Conservation (phyloP, 1,140 invertebrate species). For the Lepidurus couesii region DNA sequence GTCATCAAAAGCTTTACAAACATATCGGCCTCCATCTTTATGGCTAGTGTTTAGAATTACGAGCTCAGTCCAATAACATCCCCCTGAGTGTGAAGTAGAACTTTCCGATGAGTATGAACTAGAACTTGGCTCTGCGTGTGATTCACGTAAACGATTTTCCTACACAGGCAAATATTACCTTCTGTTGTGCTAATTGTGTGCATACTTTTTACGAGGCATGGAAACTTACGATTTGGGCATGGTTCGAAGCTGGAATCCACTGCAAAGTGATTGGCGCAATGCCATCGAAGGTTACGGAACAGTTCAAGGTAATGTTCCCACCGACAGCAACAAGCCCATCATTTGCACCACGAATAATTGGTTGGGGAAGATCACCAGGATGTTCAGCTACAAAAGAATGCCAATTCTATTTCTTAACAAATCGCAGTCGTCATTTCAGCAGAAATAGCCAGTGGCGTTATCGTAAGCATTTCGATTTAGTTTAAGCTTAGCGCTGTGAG, state of each 20-base stretch:
- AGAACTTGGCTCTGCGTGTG: not conserved
- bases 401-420: too few relatives aligned
- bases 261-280: not conserved
- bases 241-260: not conserved
- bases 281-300: too few relatives aligned
- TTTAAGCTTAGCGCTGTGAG: too few relatives aligned
- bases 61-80: not conserved
- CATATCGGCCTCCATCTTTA: slow-evolving; percentile 29
- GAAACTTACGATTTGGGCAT: not conserved
- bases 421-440: too few relatives aligned
- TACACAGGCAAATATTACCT: not conserved
- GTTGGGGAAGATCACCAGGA: not conserved
- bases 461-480: too few relatives aligned
- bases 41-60: slow-evolving; percentile 6
- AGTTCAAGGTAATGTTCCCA: not conserved
- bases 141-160: not conserved
- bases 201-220: not conserved
- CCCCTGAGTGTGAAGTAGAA: not conserved
- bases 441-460: too few relatives aligned
- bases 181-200: not conserved
- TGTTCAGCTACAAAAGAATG: not conserved
- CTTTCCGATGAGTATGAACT: not conserved
- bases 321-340: not conserved
- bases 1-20: slow-evolving; percentile 3
- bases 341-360: not conserved